Percentiles rank a stretch among this genome's conserved stretches.
These are phyloP conservation scores for Sphenodon punctatus DNA, from an alignment of 2,797 vertebrate species.

Conservation along the genomic window DNA sequence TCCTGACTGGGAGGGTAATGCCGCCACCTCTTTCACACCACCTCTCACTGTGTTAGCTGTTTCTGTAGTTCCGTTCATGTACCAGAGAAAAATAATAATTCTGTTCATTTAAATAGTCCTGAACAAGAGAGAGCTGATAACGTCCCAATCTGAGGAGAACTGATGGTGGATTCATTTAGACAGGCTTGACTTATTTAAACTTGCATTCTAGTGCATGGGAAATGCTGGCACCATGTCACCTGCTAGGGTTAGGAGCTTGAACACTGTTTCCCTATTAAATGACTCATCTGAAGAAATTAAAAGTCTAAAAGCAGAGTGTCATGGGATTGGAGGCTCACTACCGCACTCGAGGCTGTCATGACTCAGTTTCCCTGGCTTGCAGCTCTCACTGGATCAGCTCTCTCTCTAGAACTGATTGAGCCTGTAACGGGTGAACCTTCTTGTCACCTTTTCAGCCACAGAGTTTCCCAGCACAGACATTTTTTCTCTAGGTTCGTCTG, in stretches of 20 bases:
- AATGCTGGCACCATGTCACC: not conserved
- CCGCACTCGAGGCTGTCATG: no score
- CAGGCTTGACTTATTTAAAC: no score
- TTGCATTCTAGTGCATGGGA: not conserved
- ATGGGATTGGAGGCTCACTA: no score
- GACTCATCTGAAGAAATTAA: not conserved
- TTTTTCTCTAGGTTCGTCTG: no score
- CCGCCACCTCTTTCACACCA: not conserved
- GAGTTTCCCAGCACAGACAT: no score
- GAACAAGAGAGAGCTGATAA: not conserved
- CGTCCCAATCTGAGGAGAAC: not conserved
- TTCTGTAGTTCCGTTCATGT: not conserved
- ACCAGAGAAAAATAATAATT: not conserved
- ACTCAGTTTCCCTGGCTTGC: no score
- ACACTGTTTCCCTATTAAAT: constrained; percentile 1
- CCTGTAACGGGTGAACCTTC: not conserved
- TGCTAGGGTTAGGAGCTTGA: not conserved
- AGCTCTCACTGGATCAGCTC: no score
- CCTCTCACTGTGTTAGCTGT: not conserved
- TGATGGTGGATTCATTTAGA: not conserved
- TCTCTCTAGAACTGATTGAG: no score
- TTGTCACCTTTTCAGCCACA: not conserved
- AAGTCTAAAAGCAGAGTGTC: not conserved
- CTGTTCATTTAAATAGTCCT: not conserved
- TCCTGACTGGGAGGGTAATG: not conserved